These are phyloP conservation scores for Geopemphigus sp. DNA, from an alignment of 1,140 invertebrate genomes.

Conservation along the genomic window DNA sequence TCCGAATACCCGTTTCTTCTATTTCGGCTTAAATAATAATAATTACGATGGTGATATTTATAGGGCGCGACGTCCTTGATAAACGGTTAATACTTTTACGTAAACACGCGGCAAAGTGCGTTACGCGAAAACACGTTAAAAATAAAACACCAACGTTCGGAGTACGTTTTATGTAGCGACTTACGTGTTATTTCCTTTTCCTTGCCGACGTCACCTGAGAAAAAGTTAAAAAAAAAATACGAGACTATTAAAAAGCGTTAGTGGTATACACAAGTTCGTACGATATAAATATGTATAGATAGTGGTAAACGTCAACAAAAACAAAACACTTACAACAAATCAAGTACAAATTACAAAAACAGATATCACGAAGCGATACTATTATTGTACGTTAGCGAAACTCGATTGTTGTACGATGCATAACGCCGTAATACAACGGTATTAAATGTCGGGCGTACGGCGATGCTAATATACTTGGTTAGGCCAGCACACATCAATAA, in stretches of 20 bases:
- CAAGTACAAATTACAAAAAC: not conserved
- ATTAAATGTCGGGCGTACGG: too few species aligned
- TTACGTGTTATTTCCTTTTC: conserved; percentile 49
- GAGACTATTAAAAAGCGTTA: conserved; percentile 36
- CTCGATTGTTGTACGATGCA: not conserved
- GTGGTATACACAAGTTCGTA: not conserved
- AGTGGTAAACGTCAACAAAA: conserved; percentile 7
- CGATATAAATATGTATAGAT: too few species aligned
- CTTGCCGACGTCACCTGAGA: conserved; percentile 46
- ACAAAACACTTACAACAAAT: conserved; percentile 14
- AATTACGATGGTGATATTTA: too few species aligned
- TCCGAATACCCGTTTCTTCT: too few species aligned
- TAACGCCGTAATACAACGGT: too few species aligned
- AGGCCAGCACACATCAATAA: conserved; percentile 27
- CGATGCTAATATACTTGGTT: conserved; percentile 1
- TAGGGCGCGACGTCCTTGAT: not conserved
- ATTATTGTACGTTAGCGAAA: not conserved
- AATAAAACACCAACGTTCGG: not conserved
- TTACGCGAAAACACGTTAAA: too few species aligned
- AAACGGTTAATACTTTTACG: not conserved
- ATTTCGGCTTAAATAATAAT: too few species aligned
- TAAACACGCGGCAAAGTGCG: not conserved
- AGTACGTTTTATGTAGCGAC: not conserved
- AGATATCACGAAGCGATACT: conserved; percentile 17
- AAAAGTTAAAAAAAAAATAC: conserved; percentile 31